phyloP scores from a whole-genome alignment of 2,797 vertebrate species.

The Gallinago stenura region DNA sequence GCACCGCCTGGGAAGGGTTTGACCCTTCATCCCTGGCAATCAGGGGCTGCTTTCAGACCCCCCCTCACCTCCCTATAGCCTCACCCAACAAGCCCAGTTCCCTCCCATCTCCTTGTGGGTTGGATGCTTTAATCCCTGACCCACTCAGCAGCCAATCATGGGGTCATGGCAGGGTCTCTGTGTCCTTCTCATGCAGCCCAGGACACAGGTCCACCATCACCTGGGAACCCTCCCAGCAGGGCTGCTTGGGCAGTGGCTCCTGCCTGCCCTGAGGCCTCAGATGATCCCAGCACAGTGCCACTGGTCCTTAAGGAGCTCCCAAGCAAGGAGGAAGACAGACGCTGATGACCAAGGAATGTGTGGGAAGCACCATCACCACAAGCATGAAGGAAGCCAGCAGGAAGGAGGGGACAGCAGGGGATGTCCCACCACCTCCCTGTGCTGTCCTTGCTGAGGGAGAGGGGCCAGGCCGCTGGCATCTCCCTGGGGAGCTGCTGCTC shows the following conservation, averaged over 20 bases:
- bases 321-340: not conserved
- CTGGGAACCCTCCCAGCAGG: not conserved
- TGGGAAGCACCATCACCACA: not conserved
- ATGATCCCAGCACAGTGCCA: accelerated
- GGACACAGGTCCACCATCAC: not conserved
- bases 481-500: accelerated
- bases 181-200: accelerated
- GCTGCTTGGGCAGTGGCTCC: not conserved
- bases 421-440: not conserved
- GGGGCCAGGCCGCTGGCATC: not conserved
- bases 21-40: accelerated
- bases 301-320: not conserved
- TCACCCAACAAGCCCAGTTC: not conserved
- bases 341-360: accelerated
- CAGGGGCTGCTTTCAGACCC: not conserved
- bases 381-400: not conserved
- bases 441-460: not conserved
- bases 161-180: not conserved
- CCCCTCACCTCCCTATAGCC: not conserved
- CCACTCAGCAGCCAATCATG: not conserved
- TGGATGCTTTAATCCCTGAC: not conserved
- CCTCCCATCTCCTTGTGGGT: accelerated
- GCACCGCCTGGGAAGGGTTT: not conserved
- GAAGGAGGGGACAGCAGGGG: not conserved
- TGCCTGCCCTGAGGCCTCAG: accelerated